phyloP scores from a whole-genome alignment of 2,797 vertebrate species.

The Falco novaeseelandiae region DNA sequence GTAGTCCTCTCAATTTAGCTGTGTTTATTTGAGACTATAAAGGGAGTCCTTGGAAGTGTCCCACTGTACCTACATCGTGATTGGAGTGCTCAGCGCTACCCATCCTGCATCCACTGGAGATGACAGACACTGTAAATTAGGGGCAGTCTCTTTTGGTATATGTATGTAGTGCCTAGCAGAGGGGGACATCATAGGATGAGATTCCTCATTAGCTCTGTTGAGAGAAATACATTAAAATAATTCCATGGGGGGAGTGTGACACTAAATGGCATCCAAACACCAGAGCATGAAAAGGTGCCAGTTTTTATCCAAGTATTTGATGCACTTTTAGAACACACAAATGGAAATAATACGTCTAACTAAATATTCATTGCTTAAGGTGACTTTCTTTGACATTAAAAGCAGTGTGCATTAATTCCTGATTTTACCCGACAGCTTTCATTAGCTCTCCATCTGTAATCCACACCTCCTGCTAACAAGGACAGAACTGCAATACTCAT shows the following conservation, averaged over 20 bases:
- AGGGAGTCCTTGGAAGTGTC: not conserved
- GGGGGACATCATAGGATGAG: not conserved
- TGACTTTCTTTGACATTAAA: constrained; percentile 20
- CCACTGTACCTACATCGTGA: not conserved
- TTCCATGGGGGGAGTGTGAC: not conserved
- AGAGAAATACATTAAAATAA: not conserved
- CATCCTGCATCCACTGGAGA: not conserved
- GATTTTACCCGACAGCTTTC: not conserved
- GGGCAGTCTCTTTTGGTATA: not conserved
- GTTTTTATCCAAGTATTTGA: not conserved
- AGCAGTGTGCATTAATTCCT: not conserved
- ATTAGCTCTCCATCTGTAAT: not conserved
- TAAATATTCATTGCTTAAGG: not conserved
- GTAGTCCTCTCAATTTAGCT: not conserved
- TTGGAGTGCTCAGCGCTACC: not conserved
- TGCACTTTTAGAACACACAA: not conserved
- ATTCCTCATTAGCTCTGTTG: not conserved
- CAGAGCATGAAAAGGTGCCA: not conserved
- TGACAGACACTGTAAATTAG: not conserved
- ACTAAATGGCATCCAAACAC: not conserved
- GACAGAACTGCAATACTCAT: not conserved
- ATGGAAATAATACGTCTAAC: not conserved
- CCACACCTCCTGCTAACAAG: constrained; percentile 2
- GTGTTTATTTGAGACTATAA: not conserved
- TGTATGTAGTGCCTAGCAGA: not conserved